Evolutionary conservation across 2,113 vertebrate species (phyloP).

Genomic region (Takifugu flavidus): DNA sequence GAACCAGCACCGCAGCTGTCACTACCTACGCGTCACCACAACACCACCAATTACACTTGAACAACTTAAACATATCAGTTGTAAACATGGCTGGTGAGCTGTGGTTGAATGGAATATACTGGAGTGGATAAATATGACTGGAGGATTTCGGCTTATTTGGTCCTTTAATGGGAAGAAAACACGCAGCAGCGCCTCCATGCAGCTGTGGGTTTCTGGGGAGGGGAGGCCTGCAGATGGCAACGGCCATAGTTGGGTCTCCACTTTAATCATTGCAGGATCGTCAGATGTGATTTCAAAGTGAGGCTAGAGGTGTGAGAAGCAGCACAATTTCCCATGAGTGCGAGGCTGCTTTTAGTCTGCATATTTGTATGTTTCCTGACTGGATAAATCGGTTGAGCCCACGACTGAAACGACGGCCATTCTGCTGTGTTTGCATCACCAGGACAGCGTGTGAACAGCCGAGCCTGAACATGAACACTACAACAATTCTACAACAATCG

Average conservation of each 20-base stretch:
- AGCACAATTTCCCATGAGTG: slow-evolving; percentile 17
- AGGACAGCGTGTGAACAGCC: too few species aligned
- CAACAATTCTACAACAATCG: not conserved
- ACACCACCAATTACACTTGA: not conserved
- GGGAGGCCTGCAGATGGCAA: too few species aligned
- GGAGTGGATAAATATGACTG: not conserved
- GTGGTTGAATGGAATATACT: not conserved
- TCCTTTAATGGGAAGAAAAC: slow-evolving; percentile 30
- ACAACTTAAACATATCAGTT: slow-evolving; percentile 1
- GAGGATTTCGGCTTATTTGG: slow-evolving; percentile 29
- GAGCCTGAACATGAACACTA: not conserved
- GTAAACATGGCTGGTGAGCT: not conserved
- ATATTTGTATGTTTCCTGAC: slow-evolving; percentile 8
- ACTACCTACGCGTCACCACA: not conserved
- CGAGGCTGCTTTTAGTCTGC: slow-evolving; percentile 1
- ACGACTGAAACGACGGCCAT: slow-evolving; percentile 8
- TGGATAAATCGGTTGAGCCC: slow-evolving; percentile 1
- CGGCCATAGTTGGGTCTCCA: too few species aligned
- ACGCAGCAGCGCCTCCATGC: too few species aligned
- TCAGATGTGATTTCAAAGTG: slow-evolving; percentile 59
- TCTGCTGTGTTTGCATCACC: not conserved
- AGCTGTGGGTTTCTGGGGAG: too few species aligned
- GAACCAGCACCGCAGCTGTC: slow-evolving; percentile 10
- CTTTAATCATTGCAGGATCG: not conserved
- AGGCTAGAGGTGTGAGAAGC: slow-evolving; percentile 23